Evolutionary conservation across 2,113 vertebrate genomes (phyloP), one percentile per base, ranked within the genome.

Genomic region (Typhlomys cinereus): DNA sequence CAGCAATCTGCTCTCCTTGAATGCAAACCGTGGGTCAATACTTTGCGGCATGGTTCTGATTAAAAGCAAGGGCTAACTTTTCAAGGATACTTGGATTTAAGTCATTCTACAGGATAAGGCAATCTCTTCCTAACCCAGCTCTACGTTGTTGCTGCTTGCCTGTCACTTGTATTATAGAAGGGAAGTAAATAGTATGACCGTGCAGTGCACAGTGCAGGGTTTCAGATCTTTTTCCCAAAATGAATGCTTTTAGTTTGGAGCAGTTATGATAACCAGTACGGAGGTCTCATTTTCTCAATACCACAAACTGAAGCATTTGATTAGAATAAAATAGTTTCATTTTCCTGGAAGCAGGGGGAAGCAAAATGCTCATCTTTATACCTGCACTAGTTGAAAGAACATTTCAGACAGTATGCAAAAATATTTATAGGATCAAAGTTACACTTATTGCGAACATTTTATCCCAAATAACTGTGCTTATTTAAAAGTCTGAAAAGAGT

Each of bases 391-490:
- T 14, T 44, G 62, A 88, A 86, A 85, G 57, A 44, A 70, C 44
- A 90, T 29, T 62, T 3, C 23, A 84, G 64, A 71, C 41, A 46
- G 57, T 91, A 95, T 61, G n/a, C 46, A 83, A 92, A 96, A 94
- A 91, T 88, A 95, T 95, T 79, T 94, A 9, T 36, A 44, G 66
- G 61, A 95, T 46, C 7, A 82, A 92, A 86, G 59, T 36, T 90
- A 4, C 39, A 31, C 25, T 96, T 48, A 14, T 1, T 74, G 9
- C 89, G 44, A 94, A 7, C 91, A 15, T 11, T 73, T 34, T 23
- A 20, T 84, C n/a, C n/a, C n/a, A n/a, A n/a, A n/a, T n/a, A n/a
- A n/a, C n/a, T n/a, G n/a, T n/a, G n/a, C n/a, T n/a, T n/a, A n/a
- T n/a, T n/a, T n/a, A n/a, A n/a, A n/a, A n/a, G n/a, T 80, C 61